Conservation (phyloP, 2,888 invertebrate species). For the Crossocerus cetratus region DNA sequence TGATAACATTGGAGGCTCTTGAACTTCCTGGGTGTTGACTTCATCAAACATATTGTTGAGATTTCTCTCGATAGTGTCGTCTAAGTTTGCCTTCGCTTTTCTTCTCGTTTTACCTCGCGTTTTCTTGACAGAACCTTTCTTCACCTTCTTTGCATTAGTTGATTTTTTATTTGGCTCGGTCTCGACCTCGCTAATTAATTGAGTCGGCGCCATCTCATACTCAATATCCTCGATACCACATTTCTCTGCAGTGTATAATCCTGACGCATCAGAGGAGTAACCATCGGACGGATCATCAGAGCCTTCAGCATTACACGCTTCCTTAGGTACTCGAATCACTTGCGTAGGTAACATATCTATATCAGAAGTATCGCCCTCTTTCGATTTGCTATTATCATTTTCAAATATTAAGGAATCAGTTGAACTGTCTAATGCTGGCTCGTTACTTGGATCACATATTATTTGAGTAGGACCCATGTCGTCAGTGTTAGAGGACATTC, state of each 20-base stretch:
- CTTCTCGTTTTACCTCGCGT: not conserved
- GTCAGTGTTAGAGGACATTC: no score
- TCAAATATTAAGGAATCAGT: no score
- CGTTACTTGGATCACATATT: no score
- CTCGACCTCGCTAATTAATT: constrained; percentile 26
- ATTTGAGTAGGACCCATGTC: no score
- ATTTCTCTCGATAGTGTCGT: constrained; percentile 61
- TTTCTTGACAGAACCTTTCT: constrained; percentile 1
- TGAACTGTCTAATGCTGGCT: no score
- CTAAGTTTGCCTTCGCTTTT: constrained; percentile 9
- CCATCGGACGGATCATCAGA: not conserved
- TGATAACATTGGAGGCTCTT: constrained; percentile 55
- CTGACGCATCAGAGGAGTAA: not conserved
- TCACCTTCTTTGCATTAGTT: not conserved
- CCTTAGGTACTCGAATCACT: not conserved
- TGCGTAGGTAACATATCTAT: not conserved
- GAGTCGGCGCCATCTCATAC: constrained; percentile 55
- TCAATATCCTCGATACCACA: constrained; percentile 38
- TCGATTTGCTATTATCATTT: not conserved
- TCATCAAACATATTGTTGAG: constrained; percentile 63
- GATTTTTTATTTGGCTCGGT: not conserved
- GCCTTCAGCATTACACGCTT: not conserved
- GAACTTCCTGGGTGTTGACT: constrained; percentile 36
- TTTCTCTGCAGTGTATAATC: not conserved
- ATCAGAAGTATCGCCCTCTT: not conserved